These are phyloP conservation scores for Macrochelys suwanniensis DNA, from an alignment of 2,797 vertebrate species.

Conservation along the genomic window DNA sequence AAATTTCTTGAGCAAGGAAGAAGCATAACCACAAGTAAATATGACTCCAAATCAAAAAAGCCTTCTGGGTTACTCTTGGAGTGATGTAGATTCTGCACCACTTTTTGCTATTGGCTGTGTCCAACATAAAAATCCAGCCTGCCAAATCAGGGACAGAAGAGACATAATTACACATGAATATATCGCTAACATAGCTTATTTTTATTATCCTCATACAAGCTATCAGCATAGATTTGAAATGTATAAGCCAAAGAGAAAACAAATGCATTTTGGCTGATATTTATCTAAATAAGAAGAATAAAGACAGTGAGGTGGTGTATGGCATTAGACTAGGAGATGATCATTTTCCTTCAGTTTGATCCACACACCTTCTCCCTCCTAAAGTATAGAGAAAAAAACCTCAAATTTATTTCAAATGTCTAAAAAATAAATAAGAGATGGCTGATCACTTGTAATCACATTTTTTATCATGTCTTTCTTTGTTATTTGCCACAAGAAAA, in stretches of 20 bases:
- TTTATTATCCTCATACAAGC: not conserved
- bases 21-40: not conserved
- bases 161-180: not conserved
- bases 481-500: no score
- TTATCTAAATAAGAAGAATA: not conserved
- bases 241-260: not conserved
- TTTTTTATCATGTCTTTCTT: not conserved
- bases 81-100: not conserved
- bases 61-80: constrained; percentile 4
- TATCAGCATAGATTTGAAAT: not conserved
- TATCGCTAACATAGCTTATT: not conserved
- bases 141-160: not conserved
- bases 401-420: not conserved
- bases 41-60: rapidly evolving
- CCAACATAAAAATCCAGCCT: not conserved
- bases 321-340: not conserved
- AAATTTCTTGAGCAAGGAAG: not conserved
- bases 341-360: not conserved
- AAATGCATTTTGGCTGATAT: not conserved
- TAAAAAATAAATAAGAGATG: not conserved
- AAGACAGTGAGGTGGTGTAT: not conserved
- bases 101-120: not conserved
- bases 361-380: not conserved
- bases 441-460: not conserved
- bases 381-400: not conserved